Base-by-base conservation (phyloP, 2,888 invertebrate genomes). In the Apamea epomidion region DNA sequence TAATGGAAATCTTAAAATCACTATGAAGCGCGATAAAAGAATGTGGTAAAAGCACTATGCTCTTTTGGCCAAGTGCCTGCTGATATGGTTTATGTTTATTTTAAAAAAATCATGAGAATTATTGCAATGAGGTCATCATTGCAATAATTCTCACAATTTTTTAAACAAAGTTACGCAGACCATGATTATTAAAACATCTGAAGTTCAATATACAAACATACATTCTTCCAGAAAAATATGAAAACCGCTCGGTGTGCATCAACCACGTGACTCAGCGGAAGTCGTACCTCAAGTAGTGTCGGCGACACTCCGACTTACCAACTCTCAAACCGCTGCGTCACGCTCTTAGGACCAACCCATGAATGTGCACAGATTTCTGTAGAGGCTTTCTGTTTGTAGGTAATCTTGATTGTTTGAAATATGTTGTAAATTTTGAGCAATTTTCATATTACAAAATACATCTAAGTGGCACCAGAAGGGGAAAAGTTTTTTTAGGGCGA, bases 281-380 rank as follows among this genome's bases (percentile, higher is more conserved):
- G 85, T 90, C 85, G 76, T 81, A 84, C 88, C 90, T 80, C 87
- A 89, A 93, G 91, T 88, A 81, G 90, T 91, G 92, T 89, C 88
- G 90, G 90, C 91, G 92, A 91, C 92, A 92, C 90, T 88, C 87
- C 89, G 93, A 93, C 94, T 93, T 93, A 82, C 89, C 81, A 90
- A 92, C 92, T 91, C 83, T 75, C 84, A 86, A 91, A 92, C 89
- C 77, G 87, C 83, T 89, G 82, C 83, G 91, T 93, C 92, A 92
- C 81, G 78, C 74, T 82, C 81, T 75, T n/a, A 80, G 16, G 29
- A 45, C 48, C 75, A 64, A 81, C 75, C 48, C 75, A 81, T 82
- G 83, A 84, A 81, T 80, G 80, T 80, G 80, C 80, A 80, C 72
- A 70, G 86, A 85, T 83, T 83, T 84, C 32, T 71, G 78, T 68